These are phyloP conservation scores for Falcaria lacertinaria DNA, from an alignment of 2,888 invertebrate genomes.

Conservation along the genomic window DNA sequence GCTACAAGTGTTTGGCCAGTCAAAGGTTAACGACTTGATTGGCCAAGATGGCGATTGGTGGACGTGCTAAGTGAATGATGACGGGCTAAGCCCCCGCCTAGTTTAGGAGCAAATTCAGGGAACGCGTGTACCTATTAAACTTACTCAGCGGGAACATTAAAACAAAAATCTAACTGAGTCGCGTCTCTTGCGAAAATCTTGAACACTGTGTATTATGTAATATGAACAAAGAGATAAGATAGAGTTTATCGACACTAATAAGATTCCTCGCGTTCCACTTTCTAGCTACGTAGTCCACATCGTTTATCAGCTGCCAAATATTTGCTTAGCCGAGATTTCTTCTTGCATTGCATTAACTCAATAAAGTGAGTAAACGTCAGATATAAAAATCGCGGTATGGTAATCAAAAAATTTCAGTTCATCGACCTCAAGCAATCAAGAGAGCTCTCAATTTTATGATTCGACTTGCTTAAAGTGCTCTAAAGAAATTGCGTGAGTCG, in stretches of 20 bases:
- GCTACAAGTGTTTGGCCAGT: constrained; percentile 14
- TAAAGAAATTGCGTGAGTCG: constrained; percentile 19
- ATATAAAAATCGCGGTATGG: not conserved
- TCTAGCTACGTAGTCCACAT: constrained; percentile 40
- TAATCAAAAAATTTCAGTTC: constrained; percentile 25
- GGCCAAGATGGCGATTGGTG: constrained; percentile 64
- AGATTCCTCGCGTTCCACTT: constrained; percentile 48
- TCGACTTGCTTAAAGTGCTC: constrained; percentile 16
- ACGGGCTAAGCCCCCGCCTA: constrained; percentile 44
- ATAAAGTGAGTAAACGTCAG: constrained; percentile 24
- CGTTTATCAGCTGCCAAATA: constrained; percentile 58
- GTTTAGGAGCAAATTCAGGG: constrained; percentile 28
- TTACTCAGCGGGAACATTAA: not conserved
- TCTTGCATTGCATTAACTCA: constrained; percentile 26
- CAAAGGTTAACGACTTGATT: constrained; percentile 73
- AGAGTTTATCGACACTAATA: constrained; percentile 41
- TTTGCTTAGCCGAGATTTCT: constrained; percentile 64
- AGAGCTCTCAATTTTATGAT: constrained; percentile 8
- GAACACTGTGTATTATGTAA: too few species aligned
- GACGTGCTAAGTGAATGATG: constrained; percentile 74
- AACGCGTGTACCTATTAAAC: not conserved
- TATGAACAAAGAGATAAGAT: constrained; percentile 47
- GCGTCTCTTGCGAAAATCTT: constrained; percentile 33
- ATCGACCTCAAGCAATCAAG: constrained; percentile 14
- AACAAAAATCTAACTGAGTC: too few species aligned